Conservation (phyloP, 2,797 vertebrate species). For the Lithobates pipiens region DNA sequence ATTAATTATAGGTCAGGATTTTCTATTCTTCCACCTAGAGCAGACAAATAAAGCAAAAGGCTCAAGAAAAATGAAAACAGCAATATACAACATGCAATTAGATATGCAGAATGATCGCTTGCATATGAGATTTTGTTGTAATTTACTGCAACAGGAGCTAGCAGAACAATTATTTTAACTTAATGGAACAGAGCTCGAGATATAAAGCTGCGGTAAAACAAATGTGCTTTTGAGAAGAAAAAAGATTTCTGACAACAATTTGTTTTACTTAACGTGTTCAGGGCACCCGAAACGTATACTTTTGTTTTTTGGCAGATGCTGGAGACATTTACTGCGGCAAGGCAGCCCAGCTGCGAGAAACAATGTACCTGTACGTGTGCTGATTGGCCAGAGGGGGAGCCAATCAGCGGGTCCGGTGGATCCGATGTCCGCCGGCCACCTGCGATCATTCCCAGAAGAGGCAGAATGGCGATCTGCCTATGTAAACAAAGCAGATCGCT, state of each 20-base stretch:
- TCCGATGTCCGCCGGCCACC: too few species aligned
- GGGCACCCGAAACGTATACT: too few species aligned
- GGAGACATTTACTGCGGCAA: too few species aligned
- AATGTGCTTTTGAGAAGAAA: constrained; percentile 20
- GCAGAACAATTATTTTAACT: constrained; percentile 33
- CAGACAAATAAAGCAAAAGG: constrained; percentile 33
- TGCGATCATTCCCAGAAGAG: too few species aligned
- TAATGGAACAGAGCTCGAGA: constrained; percentile 25
- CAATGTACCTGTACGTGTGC: too few species aligned
- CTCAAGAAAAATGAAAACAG: constrained; percentile 21
- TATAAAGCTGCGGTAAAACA: constrained; percentile 14
- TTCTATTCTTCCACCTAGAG: constrained; percentile 15
- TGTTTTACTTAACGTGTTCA: background rate
- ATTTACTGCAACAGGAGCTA: constrained; percentile 25
- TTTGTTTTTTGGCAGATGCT: too few species aligned
- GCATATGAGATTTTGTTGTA: background rate
- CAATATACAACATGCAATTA: constrained; percentile 38
- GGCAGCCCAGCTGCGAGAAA: too few species aligned
- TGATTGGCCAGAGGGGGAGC: too few species aligned
- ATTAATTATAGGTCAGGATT: constrained; percentile 49
- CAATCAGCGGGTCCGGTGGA: too few species aligned
- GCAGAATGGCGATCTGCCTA: too few species aligned
- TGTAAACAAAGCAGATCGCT: too few species aligned
- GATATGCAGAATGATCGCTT: constrained; percentile 8
- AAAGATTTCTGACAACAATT: background rate